These are phyloP conservation scores for Brevimyrus niger DNA, from an alignment of 2,113 vertebrate species.

Conservation along the genomic window DNA sequence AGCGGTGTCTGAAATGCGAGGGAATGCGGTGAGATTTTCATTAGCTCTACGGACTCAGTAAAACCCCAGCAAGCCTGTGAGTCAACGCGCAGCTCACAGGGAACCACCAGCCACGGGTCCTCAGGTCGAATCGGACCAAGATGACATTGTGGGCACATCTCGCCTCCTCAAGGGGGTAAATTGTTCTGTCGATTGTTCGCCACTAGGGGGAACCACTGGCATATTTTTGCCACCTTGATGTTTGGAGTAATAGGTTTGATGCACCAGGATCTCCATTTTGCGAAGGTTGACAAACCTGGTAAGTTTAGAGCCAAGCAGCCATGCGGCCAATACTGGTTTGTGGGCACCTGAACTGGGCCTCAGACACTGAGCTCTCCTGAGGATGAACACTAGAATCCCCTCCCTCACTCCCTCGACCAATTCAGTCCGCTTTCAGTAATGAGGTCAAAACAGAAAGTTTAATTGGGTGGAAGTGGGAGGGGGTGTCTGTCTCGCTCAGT, in stretches of 20 bases:
- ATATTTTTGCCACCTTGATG: not conserved
- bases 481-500: not conserved
- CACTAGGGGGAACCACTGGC: not conserved
- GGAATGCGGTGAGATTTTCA: conserved; percentile 2
- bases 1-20: conserved; percentile 5
- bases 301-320: not conserved
- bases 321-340: not conserved
- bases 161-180: not conserved
- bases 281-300: not conserved
- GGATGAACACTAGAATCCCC: not conserved
- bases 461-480: not conserved
- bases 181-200: not conserved
- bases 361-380: not conserved
- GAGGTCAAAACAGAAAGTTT: not conserved
- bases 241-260: not conserved
- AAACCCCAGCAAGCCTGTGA: not conserved
- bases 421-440: not conserved
- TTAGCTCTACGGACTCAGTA: not conserved
- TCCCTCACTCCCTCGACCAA: not conserved
- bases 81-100: not conserved
- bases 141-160: not conserved
- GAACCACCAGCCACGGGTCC: not conserved
- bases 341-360: not conserved
- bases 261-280: not conserved
- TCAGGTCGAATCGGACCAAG: not conserved